Evolutionary conservation across 2,797 vertebrate genomes (phyloP).

Genomic region (Pantherophis vulpinus): DNA sequence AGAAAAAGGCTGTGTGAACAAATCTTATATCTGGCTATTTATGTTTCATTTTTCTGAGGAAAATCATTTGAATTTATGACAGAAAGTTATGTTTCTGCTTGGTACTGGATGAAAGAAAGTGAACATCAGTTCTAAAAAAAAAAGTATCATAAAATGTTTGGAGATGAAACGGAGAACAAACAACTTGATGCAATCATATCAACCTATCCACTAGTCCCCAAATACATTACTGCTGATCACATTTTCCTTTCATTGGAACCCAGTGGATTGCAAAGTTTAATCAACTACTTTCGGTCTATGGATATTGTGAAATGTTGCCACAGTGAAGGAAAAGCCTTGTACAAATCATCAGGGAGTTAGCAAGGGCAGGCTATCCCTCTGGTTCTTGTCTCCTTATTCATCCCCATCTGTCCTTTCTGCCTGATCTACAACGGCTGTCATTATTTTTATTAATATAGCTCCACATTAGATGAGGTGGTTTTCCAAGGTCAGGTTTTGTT

Average conservation of each 20-base stretch:
- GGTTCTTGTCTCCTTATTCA: background rate
- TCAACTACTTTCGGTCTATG: background rate
- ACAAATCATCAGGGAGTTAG: background rate
- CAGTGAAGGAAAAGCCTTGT: background rate
- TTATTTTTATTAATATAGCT: conserved; percentile 28
- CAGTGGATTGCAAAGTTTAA: background rate
- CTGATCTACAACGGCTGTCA: conserved; percentile 22
- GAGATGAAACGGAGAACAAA: conserved; percentile 20
- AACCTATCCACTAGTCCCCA: background rate
- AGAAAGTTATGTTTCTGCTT: background rate
- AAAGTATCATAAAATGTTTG: background rate
- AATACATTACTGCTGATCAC: background rate
- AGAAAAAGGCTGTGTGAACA: background rate
- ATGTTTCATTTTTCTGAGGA: background rate
- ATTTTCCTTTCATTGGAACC: background rate
- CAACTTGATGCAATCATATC: background rate
- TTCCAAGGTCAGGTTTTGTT: conserved; percentile 16
- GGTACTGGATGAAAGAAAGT: conserved; percentile 23
- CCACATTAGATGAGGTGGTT: background rate
- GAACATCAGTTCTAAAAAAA: conserved; percentile 20
- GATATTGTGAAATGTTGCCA: background rate
- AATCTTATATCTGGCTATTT: background rate
- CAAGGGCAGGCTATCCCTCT: background rate
- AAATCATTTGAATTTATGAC: background rate
- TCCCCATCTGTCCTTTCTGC: background rate